Conservation (phyloP, 2,797 vertebrate genomes). For the Sebastes umbrosus region DNA sequence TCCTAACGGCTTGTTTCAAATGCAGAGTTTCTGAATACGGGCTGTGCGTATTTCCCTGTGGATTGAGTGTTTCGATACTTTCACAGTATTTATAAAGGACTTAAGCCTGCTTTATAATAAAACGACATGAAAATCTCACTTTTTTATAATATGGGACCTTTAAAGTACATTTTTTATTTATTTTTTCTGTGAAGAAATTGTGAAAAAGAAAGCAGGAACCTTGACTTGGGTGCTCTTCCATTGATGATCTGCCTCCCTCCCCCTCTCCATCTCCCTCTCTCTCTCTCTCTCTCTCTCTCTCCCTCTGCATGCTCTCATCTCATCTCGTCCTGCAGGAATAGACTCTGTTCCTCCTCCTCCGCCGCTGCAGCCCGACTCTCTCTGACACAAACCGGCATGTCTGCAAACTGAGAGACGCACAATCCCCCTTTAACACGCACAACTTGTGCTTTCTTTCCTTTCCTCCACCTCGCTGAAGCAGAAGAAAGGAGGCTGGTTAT, state of each 20-base stretch:
- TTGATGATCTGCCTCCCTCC: conserved; percentile 21
- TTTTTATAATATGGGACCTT: too few relatives aligned
- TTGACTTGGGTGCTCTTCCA: not conserved
- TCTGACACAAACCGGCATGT: conserved; percentile 71
- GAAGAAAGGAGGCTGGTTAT: conserved; percentile 11
- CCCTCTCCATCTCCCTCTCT: not conserved
- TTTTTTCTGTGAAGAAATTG: not conserved
- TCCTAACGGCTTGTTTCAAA: too few relatives aligned
- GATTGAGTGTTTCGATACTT: too few relatives aligned
- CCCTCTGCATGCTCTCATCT: conserved; percentile 65
- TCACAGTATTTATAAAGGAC: too few relatives aligned
- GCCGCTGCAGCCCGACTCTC: conserved; percentile 66
- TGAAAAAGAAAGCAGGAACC: not conserved
- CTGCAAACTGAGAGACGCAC: conserved; percentile 61
- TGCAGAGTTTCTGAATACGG: too few relatives aligned
- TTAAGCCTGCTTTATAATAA: too few relatives aligned
- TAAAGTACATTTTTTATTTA: not conserved
- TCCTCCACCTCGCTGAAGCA: not conserved
- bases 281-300: conserved; percentile 15
- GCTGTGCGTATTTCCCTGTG: too few relatives aligned
- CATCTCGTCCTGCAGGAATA: conserved; percentile 70
- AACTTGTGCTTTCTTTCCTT: conserved; percentile 44
- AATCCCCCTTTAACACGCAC: conserved; percentile 15
- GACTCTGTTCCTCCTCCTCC: conserved; percentile 63
- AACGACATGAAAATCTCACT: too few relatives aligned